Base-by-base conservation (phyloP, 2,797 vertebrate genomes). In the Salarias fasciatus region DNA sequence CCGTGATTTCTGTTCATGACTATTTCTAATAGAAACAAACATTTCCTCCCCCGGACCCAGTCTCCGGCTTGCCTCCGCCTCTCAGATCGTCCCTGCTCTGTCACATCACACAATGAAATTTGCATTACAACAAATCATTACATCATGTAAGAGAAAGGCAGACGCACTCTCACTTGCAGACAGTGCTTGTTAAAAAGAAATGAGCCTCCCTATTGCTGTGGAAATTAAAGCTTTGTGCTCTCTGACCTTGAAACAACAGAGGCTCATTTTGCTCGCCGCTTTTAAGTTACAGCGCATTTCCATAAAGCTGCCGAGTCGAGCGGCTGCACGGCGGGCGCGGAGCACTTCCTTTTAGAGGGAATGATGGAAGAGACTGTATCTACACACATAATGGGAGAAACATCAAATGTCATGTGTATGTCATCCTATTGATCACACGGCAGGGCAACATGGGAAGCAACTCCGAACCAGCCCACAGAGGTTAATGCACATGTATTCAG, bases 391-490 rank as follows among this genome's bases (percentile, higher is more conserved):
- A 35, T 2, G 18, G 24, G 18, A 50, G 64, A 63, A 74, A 70
- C 69, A 72, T 79, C 60, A 82, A 72, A 81, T 76, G 79, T 66
- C 80, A 71, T 62, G 53, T 47, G 69, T 82, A 53, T 67, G 64
- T 5, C 1, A 50, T 45, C 42, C 11, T 51, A 76, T 85, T 53
- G 80, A 86, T 83, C n/a, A 18, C 55, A 29, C 59, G 71, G 61
- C 52, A 9, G 28, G 61, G 73, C 53, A 73, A 66, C 59, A 57
- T 72, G 75, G 75, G 79, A 80, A 9, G 72, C 38, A 69, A 70
- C 33, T 45, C 6, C 28, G 43, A 30, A 53, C 50, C 54, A 69
- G 36, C 62, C 61, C 37, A 12, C 56, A 50, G 69, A 83, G 73
- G 75, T 66, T 83, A 78, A 72, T 60, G 77, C 40, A 68, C 63